Evolutionary conservation across 2,888 invertebrate genomes (phyloP), one percentile per base, ranked within the genome.

Genomic region (Epinotia ramella): DNA sequence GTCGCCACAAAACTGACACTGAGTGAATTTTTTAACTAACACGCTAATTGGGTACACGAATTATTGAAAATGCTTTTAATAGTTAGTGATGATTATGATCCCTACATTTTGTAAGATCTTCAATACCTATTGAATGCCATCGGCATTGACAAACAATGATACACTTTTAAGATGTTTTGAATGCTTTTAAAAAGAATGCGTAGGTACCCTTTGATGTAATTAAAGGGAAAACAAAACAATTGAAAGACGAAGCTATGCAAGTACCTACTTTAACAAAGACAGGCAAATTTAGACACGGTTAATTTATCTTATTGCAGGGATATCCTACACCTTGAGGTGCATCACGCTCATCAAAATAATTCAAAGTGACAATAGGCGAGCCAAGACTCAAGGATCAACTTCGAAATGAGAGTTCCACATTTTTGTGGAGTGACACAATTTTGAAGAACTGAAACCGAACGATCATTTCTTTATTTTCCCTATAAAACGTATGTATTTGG

Each of bases 301-400:
- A n/a, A 60, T 44, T 69, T 59, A 46, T 69, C 69, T 46, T 60
- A 33, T 44, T 18, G n/a, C n/a, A 75, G 24, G 57, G 65, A 70
- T 67, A 59, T 18, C 49, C 49, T 59, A n/a, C 33, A 49, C 70
- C 56, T 11, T 56, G 12, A 68, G 5, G 59, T 44, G 44, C 18
- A 12, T 57, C 20, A 12, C 12, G 57, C 20, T 57, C 53, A 33
- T 66, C 33, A n/a, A 33, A 18, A 16, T 33, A 49, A 9, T 7
- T 6, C 16, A 53, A 46, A 49, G 9, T 11, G 16, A 53, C 28
- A 53, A 66, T 53, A 28, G 28, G 53, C 49, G 46, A 49, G 49
- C 46, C 4, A 33, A 33, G 12, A 49, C 46, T 12, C 16, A 49
- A 49, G 49, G 49, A 49, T 16, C 5, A n/a, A 49, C 49, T 5